Conservation (phyloP, 2,113 vertebrate species). For the Crotalus viridis region DNA sequence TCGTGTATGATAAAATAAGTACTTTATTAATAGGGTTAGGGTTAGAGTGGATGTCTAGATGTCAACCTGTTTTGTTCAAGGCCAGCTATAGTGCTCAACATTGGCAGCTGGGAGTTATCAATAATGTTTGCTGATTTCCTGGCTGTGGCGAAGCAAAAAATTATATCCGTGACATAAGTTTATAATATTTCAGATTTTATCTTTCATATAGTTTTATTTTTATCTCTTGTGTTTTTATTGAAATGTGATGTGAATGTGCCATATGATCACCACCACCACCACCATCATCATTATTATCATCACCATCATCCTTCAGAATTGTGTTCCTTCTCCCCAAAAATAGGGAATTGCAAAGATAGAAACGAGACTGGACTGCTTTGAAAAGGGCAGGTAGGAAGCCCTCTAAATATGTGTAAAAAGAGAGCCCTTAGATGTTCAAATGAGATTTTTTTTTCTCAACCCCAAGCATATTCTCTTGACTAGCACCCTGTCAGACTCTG, state of each 20-base stretch:
- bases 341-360: background rate
- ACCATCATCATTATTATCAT: too few species aligned
- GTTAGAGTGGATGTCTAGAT: too few species aligned
- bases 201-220: background rate
- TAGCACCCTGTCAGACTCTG: background rate
- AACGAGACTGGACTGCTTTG: background rate
- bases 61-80: too few species aligned
- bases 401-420: background rate
- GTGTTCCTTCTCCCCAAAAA: background rate
- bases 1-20: too few species aligned
- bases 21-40: too few species aligned
- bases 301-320: background rate
- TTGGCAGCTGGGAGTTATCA: background rate
- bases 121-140: background rate
- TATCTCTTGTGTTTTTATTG: background rate
- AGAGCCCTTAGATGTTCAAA: background rate
- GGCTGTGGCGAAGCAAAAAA: background rate
- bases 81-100: background rate
- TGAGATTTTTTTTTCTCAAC: background rate
- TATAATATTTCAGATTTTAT: too few species aligned
- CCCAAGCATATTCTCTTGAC: background rate
- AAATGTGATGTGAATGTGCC: background rate
- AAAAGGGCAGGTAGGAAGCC: background rate
- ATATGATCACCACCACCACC: too few species aligned
- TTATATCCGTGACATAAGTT: background rate